Base-by-base conservation (phyloP, 1,140 invertebrate genomes). In the Goniozus legneri region DNA sequence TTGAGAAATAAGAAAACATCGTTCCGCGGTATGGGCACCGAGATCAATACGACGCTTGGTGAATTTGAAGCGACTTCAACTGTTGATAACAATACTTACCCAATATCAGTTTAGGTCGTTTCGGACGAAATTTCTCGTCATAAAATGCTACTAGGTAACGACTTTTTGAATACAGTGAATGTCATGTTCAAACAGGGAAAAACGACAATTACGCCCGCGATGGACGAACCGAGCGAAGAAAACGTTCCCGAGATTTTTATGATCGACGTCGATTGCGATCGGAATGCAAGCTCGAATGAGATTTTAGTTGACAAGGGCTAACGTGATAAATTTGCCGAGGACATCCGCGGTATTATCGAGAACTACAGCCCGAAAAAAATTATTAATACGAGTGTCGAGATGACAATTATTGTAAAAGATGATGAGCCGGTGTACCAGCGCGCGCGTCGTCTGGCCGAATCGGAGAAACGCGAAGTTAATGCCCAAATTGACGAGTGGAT, bases 401-500 rank as follows among this genome's bases (percentile, higher is more conserved):
- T 33, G 13, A n/a, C 18, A 18, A 31, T 39, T 1, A 19, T 39
- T 2, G 4, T 47, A 16, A 39, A 13, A 2, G 45, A 47, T 12
- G 36, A 47, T 3, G n/a, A 20, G 1, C 16, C 30, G 1, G 19
- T 47, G 3, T 24, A 39, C 10, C 13, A 37, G 31, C 3, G 21
- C 8, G 13, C 44, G 2, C 19, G 19, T 3, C n/a, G 32, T 3
- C 14, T 47, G 20, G n/a, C 44, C 0, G 14, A 12, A 0, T 14
- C 34, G 3, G 37, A 47, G 10, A 18, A 12, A 32, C 12, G 32
- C 3, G 15, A 16, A 12, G 46, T 48, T 14, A 36, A 48, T 2
- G 22, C 13, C 8, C 24, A 42, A 35, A 48, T 48, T 30, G 13
- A 16, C 1, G 20, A 7, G 7, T 48, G 38, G 38, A 14, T 48